These are phyloP conservation scores for Emydocephalus ijimae DNA, from an alignment of 2,113 vertebrate species.

Conservation along the genomic window DNA sequence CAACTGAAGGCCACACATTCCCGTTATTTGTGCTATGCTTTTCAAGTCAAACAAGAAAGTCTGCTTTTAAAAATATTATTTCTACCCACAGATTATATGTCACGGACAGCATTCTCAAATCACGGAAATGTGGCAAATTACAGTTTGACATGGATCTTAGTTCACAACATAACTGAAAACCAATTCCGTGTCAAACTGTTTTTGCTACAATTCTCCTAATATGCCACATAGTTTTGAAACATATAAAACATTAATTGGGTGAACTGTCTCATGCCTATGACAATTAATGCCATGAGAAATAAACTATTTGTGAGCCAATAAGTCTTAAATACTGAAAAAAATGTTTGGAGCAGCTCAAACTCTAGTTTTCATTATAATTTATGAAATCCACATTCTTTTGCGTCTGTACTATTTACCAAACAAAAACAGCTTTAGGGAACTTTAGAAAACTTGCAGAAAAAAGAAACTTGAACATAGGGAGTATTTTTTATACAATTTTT, in stretches of 20 bases:
- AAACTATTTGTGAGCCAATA: constrained; percentile 27
- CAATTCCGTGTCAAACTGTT: constrained; percentile 16
- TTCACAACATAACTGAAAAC: neutral
- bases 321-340: neutral
- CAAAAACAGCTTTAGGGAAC: neutral
- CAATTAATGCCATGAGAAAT: constrained; percentile 11
- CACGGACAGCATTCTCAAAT: neutral
- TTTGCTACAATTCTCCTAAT: neutral
- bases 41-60: neutral
- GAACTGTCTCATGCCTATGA: neutral
- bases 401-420: neutral
- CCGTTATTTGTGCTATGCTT: neutral
- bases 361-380: constrained; percentile 29
- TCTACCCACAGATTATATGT: neutral
- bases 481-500: neutral
- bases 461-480: neutral
- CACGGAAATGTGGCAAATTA: neutral
- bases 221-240: neutral
- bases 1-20: neutral
- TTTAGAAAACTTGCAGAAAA: neutral
- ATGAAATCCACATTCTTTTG: constrained; percentile 23
- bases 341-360: constrained; percentile 20
- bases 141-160: neutral
- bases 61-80: neutral
- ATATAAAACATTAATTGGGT: neutral